Percentiles rank a stretch among this genome's conserved stretches.
phyloP scores from a whole-genome alignment of 2,113 vertebrate genomes.

The Gobiocypris rarus region DNA sequence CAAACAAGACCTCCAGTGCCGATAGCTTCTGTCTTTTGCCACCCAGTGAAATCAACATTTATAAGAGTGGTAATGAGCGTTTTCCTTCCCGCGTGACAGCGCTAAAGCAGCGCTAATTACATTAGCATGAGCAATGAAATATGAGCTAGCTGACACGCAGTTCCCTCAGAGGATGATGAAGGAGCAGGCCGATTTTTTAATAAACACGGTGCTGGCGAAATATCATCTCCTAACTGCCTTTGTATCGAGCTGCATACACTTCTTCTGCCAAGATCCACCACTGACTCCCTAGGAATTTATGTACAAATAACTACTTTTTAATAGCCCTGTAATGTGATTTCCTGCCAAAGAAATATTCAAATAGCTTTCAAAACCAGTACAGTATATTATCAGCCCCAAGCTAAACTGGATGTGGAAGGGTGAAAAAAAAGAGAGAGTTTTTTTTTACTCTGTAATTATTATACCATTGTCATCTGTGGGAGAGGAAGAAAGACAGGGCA shows the following conservation, averaged over 20 bases:
- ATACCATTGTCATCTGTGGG: conserved; percentile 72
- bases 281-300: conserved; percentile 79
- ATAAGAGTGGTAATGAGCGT: conserved; percentile 58
- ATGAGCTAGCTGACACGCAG: conserved; percentile 72
- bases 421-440: conserved; percentile 72
- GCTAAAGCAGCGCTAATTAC: conserved; percentile 75
- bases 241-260: conserved; percentile 73
- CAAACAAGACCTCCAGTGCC: conserved; percentile 46
- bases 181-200: conserved; percentile 78
- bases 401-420: conserved; percentile 71
- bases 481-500: conserved; percentile 32
- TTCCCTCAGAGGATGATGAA: conserved; percentile 73
- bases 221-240: conserved; percentile 78
- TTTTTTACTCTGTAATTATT: conserved; percentile 82
- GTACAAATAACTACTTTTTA: conserved; percentile 89
- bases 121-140: conserved; percentile 78
- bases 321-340: conserved; percentile 83
- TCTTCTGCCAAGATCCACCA: conserved; percentile 74
- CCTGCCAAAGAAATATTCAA: conserved; percentile 86
- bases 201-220: conserved; percentile 75
- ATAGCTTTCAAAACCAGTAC: conserved; percentile 81
- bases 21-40: conserved; percentile 22
- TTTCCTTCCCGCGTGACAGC: conserved; percentile 58
- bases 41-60: conserved; percentile 53
- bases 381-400: conserved; percentile 84